Percentiles rank a stretch among this genome's conserved stretches.
These are phyloP conservation scores for Drosophila tropicalis DNA, from an alignment of 1,140 invertebrate genomes.

Conservation along the genomic window DNA sequence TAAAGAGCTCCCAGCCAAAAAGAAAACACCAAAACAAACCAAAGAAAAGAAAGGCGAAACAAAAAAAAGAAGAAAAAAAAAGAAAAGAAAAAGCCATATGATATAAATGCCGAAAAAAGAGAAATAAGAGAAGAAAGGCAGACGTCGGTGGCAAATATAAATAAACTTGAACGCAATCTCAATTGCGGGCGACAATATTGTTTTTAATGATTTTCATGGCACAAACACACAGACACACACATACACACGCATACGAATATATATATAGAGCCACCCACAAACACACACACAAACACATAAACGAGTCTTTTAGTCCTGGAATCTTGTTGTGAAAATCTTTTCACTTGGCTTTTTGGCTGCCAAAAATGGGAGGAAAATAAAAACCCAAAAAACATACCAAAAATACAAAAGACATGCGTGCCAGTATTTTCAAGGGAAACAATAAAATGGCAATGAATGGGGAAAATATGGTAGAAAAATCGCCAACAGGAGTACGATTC, in stretches of 20 bases:
- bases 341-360: constrained; percentile 59
- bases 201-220: constrained; percentile 74
- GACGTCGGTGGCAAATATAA: constrained; percentile 53
- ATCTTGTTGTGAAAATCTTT: constrained; percentile 55
- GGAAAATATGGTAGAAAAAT: neutral
- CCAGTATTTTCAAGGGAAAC: constrained; percentile 32
- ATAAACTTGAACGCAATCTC: constrained; percentile 61
- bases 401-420: constrained; percentile 65
- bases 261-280: neutral
- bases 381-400: constrained; percentile 26
- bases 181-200: constrained; percentile 73
- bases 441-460: constrained; percentile 41
- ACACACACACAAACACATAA: neutral
- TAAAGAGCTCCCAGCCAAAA: neutral
- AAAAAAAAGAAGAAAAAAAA: neutral
- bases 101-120: constrained; percentile 2
- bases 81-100: constrained; percentile 18
- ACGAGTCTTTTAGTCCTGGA: constrained; percentile 12
- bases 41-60: neutral
- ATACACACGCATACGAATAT: constrained; percentile 17
- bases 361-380: constrained; percentile 32
- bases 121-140: neutral
- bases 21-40: constrained; percentile 19
- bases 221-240: constrained; percentile 29
- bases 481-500: neutral